Conservation (phyloP, 2,797 vertebrate species). For the Avahi laniger region DNA sequence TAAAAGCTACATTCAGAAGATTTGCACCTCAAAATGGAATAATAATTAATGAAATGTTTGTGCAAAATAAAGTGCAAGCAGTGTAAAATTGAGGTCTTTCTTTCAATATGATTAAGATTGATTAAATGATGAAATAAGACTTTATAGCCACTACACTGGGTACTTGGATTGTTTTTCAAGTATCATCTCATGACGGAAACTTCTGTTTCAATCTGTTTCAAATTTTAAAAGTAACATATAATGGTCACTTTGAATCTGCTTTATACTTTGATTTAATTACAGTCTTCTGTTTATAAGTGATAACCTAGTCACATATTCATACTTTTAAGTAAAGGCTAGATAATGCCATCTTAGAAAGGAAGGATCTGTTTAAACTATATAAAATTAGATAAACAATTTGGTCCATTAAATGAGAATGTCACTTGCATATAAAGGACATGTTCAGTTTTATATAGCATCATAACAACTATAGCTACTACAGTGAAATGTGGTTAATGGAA, state of each 20-base stretch:
- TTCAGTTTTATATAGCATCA: slow-evolving; percentile 56
- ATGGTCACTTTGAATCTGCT: slow-evolving; percentile 62
- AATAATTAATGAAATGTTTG: slow-evolving; percentile 67
- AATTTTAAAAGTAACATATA: slow-evolving; percentile 60
- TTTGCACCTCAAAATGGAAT: slow-evolving; percentile 49
- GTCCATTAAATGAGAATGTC: slow-evolving; percentile 55
- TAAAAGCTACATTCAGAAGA: slow-evolving; percentile 70
- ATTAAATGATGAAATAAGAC: slow-evolving; percentile 59
- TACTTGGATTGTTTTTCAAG: slow-evolving; percentile 28
- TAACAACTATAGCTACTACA: slow-evolving; percentile 36
- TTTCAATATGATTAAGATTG: slow-evolving; percentile 58
- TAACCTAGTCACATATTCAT: slow-evolving; percentile 64
- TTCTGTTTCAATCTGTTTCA: slow-evolving; percentile 62
- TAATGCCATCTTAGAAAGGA: slow-evolving; percentile 68
- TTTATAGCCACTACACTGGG: slow-evolving; percentile 57
- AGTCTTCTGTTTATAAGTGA: slow-evolving; percentile 74
- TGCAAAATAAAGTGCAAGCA: slow-evolving; percentile 75
- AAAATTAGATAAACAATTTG: slow-evolving; percentile 63
- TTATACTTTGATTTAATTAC: slow-evolving; percentile 67
- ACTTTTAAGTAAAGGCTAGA: slow-evolving; percentile 65
- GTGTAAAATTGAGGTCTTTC: slow-evolving; percentile 58
- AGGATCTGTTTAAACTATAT: slow-evolving; percentile 46
- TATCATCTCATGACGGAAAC: slow-evolving; percentile 59
- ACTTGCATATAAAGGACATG: slow-evolving; percentile 31
- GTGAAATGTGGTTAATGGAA: slow-evolving; percentile 48